Percentiles rank a stretch among this genome's conserved stretches.
These are phyloP conservation scores for Acanthaster planci DNA, from an alignment of 35 echinoderm and acorn worm genomes.

Conservation along the genomic window DNA sequence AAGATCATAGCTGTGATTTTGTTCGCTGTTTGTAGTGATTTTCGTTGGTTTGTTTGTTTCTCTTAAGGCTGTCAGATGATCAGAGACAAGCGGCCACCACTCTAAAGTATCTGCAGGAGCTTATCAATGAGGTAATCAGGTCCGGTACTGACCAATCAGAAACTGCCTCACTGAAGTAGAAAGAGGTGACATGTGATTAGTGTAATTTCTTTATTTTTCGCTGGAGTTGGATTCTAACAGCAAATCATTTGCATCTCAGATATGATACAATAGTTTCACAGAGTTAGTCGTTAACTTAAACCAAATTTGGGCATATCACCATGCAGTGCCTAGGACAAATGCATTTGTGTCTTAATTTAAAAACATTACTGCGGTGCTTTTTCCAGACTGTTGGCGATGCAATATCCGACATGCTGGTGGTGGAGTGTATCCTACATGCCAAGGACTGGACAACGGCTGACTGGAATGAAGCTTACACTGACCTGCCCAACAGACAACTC, in stretches of 20 bases:
- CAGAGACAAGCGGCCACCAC: slow-evolving; percentile 44
- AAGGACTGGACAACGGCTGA: slow-evolving; percentile 67
- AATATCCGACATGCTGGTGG: slow-evolving; percentile 80
- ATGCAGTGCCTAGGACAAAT: too few species aligned
- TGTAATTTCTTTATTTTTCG: too few species aligned
- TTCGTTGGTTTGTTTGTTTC: not conserved
- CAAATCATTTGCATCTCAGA: too few species aligned
- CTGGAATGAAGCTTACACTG: slow-evolving; percentile 86
- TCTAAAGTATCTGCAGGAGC: slow-evolving; percentile 39
- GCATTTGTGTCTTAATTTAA: not conserved
- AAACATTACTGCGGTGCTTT: not conserved
- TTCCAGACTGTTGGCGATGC: slow-evolving; percentile 94
- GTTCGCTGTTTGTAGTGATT: too few species aligned
- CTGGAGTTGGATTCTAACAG: too few species aligned
- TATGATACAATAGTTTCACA: too few species aligned
- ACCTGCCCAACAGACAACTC: slow-evolving; percentile 96
- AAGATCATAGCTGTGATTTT: too few species aligned
- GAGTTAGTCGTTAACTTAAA: too few species aligned
- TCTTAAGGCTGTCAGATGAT: slow-evolving; percentile 39
- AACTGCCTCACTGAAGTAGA: too few species aligned
- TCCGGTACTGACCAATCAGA: too few species aligned
- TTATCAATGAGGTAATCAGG: slow-evolving; percentile 51
- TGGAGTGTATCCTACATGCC: slow-evolving; percentile 77
- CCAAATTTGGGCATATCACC: too few species aligned
- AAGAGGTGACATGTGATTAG: too few species aligned